A percentile compares a stretch with the other conserved stretches of the same genome.
phyloP scores from a whole-genome alignment of 53 echinoderm and acorn worm genomes.

The Holothuria leucospilota region DNA sequence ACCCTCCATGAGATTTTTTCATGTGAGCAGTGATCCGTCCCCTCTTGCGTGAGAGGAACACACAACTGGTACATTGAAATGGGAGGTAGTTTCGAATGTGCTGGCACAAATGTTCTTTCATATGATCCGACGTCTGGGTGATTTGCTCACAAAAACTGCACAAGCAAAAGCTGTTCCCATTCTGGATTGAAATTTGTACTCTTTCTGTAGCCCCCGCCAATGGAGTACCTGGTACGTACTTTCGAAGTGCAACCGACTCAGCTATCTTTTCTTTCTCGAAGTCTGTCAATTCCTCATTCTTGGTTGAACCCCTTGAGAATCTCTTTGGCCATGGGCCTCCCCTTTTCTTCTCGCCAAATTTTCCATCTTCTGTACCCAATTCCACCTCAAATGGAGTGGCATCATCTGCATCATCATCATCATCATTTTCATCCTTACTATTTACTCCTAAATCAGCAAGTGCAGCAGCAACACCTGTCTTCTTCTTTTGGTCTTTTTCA shows the following conservation, averaged over 20 bases:
- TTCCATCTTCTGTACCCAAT: too few species aligned
- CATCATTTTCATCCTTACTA: too few species aligned
- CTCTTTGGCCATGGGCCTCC: too few species aligned
- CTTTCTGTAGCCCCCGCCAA: conserved; percentile 16
- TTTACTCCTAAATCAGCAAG: too few species aligned
- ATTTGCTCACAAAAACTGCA: conserved; percentile 22
- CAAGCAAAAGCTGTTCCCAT: conserved; percentile 6
- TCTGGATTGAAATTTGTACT: conserved; percentile 16
- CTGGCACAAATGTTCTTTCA: conserved; percentile 23
- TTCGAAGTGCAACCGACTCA: not conserved
- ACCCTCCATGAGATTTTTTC: conserved; percentile 37
- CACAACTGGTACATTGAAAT: conserved; percentile 32
- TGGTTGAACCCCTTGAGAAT: not conserved
- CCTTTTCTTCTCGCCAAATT: too few species aligned
- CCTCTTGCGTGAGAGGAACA: conserved; percentile 14
- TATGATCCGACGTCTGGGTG: not conserved
- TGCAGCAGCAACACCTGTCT: too few species aligned
- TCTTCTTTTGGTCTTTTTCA: too few species aligned
- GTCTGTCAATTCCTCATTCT: not conserved
- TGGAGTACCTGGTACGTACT: not conserved
- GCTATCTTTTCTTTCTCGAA: conserved; percentile 1
- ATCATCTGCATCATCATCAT: too few species aligned
- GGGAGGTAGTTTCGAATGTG: conserved; percentile 21
- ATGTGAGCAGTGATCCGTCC: conserved; percentile 38
- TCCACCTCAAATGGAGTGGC: too few species aligned